Evolutionary conservation across 2,888 invertebrate genomes (phyloP).

Genomic region (Empis livida): DNA sequence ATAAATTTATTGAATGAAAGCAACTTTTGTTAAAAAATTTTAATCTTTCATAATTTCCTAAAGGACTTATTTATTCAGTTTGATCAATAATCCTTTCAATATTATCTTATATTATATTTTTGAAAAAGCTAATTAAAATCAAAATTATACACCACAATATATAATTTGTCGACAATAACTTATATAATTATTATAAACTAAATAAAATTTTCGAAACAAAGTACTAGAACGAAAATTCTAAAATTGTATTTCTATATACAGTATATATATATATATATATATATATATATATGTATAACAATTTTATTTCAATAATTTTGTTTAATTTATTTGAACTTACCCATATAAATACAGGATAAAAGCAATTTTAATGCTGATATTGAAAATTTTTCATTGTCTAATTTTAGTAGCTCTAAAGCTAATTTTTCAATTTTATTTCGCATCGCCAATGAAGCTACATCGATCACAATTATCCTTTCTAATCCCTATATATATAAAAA

Average conservation of each 20-base stretch:
- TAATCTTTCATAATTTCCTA: too few relatives aligned
- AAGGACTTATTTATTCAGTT: too few relatives aligned
- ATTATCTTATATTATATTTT: too few relatives aligned
- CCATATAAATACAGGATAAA: constrained; percentile 66
- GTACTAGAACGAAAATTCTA: background rate
- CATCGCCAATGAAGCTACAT: constrained; percentile 40
- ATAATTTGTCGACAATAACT: too few relatives aligned
- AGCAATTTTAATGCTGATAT: constrained; percentile 61
- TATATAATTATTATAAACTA: too few relatives aligned
- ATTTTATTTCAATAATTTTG: too few relatives aligned
- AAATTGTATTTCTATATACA: background rate
- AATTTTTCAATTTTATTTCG: constrained; percentile 53
- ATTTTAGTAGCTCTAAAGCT: constrained; percentile 52
- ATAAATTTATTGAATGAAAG: too few relatives aligned
- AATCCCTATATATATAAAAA: constrained; percentile 40
- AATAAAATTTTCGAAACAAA: background rate
- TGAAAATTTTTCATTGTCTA: constrained; percentile 53
- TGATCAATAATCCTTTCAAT: too few relatives aligned
- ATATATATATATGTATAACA: background rate
- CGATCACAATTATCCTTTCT: constrained; percentile 52
- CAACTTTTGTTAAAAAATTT: too few relatives aligned
- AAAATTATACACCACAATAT: too few relatives aligned
- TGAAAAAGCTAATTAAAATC: too few relatives aligned
- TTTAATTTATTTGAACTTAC: constrained; percentile 34
- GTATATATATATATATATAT: too few relatives aligned